A percentile compares a stretch with the other conserved stretches of the same genome.
Conservation (phyloP, 2,797 vertebrate genomes). For the Platyrinchus mystaceus region DNA sequence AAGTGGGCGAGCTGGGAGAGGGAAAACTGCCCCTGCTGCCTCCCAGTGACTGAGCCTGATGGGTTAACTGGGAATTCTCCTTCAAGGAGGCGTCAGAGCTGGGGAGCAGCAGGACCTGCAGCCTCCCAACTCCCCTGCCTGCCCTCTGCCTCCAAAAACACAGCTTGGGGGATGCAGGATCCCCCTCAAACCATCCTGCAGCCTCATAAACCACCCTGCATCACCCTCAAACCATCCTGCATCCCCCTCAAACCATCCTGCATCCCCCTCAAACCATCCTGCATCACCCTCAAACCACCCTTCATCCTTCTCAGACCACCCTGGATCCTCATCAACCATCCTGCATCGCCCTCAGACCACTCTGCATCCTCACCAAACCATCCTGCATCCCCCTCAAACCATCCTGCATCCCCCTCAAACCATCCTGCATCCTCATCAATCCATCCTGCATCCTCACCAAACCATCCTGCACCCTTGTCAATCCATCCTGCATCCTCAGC, state of each 20-base stretch:
- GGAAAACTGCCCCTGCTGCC: not conserved
- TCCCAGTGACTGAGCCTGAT: rapidly evolving
- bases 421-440: not conserved
- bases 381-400: too few relatives aligned
- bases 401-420: too few relatives aligned
- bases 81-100: rapidly evolving
- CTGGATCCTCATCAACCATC: not conserved
- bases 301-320: not conserved
- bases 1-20: rapidly evolving
- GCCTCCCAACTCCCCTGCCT: not conserved
- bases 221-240: not conserved
- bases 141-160: rapidly evolving
- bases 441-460: too few relatives aligned
- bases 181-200: not conserved
- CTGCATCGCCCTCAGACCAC: not conserved
- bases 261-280: not conserved
- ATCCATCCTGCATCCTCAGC: too few relatives aligned
- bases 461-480: too few relatives aligned
- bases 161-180: not conserved
- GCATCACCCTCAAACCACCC: not conserved
- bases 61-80: not conserved
- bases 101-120: not conserved
- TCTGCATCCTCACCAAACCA: too few relatives aligned
- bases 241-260: not conserved
- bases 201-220: not conserved